Base-by-base conservation (phyloP, 1,140 invertebrate species). In the Amyelois transitella region DNA sequence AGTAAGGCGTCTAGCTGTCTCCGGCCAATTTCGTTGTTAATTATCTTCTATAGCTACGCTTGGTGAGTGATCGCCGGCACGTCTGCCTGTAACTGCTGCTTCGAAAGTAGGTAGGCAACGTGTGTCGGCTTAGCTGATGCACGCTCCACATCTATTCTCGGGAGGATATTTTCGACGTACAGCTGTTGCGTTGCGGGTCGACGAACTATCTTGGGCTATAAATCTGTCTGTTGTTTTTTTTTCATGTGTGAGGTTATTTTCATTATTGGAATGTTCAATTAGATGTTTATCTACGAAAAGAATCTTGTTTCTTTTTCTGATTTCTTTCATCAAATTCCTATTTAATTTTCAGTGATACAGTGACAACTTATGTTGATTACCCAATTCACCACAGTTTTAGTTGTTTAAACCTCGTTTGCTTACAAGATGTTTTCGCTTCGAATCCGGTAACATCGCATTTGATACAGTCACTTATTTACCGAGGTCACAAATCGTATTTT, bases 1-100 rank as follows among this genome's bases (percentile, higher is more conserved):
- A 82, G 81, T 86, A 86, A 86, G 79, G 71, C 83, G 76, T 60
- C 80, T 86, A 84, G 80, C 79, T 86, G 83, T 86, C 83, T 85
- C 72, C 61, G 72, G 66, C 60, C 78, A 84, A 83, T 85, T 84
- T 85, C 62, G 69, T 77, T 75, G 74, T 77, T 85, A 85, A 85
- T 85, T 84, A 86, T 81, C 62, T 78, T 71, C 71, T 64, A 74
- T 74, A 70, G 71, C 54, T 59, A 76, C 69, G 68, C 68, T n/a
- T n/a, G n/a, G n/a, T 77, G 74, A 55, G 61, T 75, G 62, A 68
- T 54, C 69, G 68, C 22, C 64, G 71, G 72, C 74, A 75, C 77
- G 72, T 78, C 72, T 77, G 74, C 71, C 68, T 66, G 73, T 73
- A 74, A 77, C 69, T 72, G 65, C 56, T 64, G 67, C 60, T 52